Evolutionary conservation across 2,113 vertebrate species (phyloP), one percentile per base, ranked within the genome.

Genomic region (Leptobrachium leishanense): DNA sequence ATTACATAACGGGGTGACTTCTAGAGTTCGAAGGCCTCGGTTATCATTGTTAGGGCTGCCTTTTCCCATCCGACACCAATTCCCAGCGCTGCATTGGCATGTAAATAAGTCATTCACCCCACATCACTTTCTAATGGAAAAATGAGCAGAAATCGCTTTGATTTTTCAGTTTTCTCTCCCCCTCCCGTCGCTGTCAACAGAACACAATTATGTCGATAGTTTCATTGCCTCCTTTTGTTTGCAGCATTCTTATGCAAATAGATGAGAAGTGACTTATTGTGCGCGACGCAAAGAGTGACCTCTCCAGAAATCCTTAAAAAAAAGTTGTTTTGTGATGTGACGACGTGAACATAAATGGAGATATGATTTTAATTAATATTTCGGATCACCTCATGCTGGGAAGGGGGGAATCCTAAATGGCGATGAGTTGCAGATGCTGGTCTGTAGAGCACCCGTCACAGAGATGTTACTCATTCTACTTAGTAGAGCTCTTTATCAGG

Each of bases 41-140:
- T 85, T 86, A 94, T 94, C 93, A 88, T 90, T 87, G 89, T 76
- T 86, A 88, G 85, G 87, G 85, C 89, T 88, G 84, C 78, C 85
- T 92, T 89, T 95, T 93, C 92, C 91, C 93, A 93, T 93, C 93
- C 92, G 84, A 93, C 92, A 87, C 89, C 87, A 90, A 90, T 88
- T 87, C 88, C 83, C 84, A 73, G 86, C 89, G 82, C 82, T 88
- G 88, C 90, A 91, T 95, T 96, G 94, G 95, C 90, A 96, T 96
- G 94, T 95, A 94, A 97, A 97, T 95, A 94, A 94, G 93, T 95
- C 93, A 95, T 97, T 96, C 95, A 95, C 88, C 88, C 84, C 82
- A 88, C 91, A 91, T 91, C 94, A 92, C 91, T 92, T 89, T 94
- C 89, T 85, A 88, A 91, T 88, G 87, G 93, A 89, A 94, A 95